Base-by-base conservation (phyloP, 2,888 invertebrate genomes). In the Dimorphilus gyrociliatus region DNA sequence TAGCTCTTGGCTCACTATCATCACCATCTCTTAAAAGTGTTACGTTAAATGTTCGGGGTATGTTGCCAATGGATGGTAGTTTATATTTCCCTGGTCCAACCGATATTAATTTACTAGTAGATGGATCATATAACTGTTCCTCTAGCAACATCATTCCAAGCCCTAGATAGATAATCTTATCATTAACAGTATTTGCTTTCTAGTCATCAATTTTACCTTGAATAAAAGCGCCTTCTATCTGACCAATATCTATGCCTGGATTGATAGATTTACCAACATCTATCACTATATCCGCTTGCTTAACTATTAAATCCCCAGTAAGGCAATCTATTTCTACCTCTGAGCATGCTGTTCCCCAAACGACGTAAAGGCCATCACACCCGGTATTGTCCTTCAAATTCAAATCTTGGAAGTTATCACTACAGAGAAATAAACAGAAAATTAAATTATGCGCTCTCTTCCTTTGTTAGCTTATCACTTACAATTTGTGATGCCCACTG, bases 21-120 rank as follows among this genome's bases (percentile, higher is more conserved):
- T 81, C 84, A 18, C 78, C 76, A n/a, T 81, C 84, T 54, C 82
- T 84, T 21, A 94, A 65, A 29, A 94, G 67, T 4, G 82, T 78
- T 0, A 94, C 90, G 58, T 90, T 85, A 52, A 94, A 85, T 55
- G 82, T 78, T 27, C 72, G 69, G 0, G 92, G 92, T 51, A 88
- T 84, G 53, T 90, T 85, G 1, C 77, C 75, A 54, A 86, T 84
- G 0, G 82, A 81, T 7, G 92, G 92, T 29, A 92, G 72, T 66
- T 92, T 92, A 55, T 92, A 92, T 35, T 77, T 77, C 17, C 88
- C 86, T 3, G 90, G 90, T 3, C 90, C 92, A 50, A 79, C 70
- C 0, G 85, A 84, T 47, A 72, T 76, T 21, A 84, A 59, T 4
- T 71, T 72, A 6, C 90, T 90, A 23, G 72, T 73, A n/a, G n/a